Evolutionary conservation across 2,888 invertebrate species (phyloP).

Genomic region (Macroteleia sp.): DNA sequence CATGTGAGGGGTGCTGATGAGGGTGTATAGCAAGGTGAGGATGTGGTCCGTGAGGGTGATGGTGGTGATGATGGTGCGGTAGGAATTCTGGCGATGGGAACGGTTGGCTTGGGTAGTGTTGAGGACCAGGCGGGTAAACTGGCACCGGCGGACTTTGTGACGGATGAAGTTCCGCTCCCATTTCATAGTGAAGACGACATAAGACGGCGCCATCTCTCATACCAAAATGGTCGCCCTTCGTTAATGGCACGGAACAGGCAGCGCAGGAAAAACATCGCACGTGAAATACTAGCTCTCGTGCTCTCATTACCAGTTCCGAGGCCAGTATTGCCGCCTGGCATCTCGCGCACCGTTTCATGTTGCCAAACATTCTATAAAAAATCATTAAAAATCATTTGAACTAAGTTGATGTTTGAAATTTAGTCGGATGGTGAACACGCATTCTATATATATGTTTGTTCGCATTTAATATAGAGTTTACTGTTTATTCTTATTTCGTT

Average conservation of each 20-base stretch:
- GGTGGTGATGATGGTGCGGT: slow-evolving; percentile 79
- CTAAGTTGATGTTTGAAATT: slow-evolving; percentile 11
- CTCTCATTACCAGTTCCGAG: slow-evolving; percentile 97
- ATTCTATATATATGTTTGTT: slow-evolving; percentile 3
- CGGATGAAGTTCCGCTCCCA: slow-evolving; percentile 83
- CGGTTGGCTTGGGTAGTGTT: slow-evolving; percentile 85
- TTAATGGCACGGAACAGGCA: slow-evolving; percentile 93
- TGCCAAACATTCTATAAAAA: slow-evolving; percentile 91
- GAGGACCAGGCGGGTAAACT: slow-evolving; percentile 81
- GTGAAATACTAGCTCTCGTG: slow-evolving; percentile 96
- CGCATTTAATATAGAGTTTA: slow-evolving; percentile 45
- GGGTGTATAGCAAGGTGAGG: slow-evolving; percentile 74
- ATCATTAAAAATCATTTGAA: slow-evolving; percentile 52
- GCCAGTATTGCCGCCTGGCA: slow-evolving; percentile 95
- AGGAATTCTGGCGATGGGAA: slow-evolving; percentile 85
- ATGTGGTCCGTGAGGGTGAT: slow-evolving; percentile 78
- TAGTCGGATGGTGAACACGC: slow-evolving; percentile 19
- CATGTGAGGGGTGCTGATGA: slow-evolving; percentile 84
- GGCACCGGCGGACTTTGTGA: slow-evolving; percentile 82
- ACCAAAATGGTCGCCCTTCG: slow-evolving; percentile 97
- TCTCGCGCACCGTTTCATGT: slow-evolving; percentile 93
- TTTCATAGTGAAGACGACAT: slow-evolving; percentile 91
- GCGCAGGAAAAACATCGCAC: slow-evolving; percentile 97
- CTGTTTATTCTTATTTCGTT: slow-evolving; percentile 22
- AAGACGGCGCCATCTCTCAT: slow-evolving; percentile 94